These are phyloP conservation scores for Monoplex corrugatus DNA, from an alignment of 2,888 invertebrate genomes.

Conservation along the genomic window DNA sequence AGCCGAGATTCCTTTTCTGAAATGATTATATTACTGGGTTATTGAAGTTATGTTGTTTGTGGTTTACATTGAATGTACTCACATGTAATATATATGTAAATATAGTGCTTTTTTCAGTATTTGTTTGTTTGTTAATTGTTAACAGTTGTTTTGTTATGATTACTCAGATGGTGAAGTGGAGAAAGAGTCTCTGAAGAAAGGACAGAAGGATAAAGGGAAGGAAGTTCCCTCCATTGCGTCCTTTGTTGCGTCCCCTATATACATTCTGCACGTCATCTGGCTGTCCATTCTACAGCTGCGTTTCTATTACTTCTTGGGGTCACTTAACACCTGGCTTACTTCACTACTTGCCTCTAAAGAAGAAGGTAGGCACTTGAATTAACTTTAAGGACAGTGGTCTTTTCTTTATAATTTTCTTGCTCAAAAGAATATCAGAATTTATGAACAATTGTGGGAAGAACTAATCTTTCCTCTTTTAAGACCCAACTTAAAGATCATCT, in stretches of 20 bases:
- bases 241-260: slow-evolving; percentile 64
- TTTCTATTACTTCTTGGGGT: slow-evolving; percentile 70
- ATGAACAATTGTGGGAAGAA: no score
- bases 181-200: neutral
- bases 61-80: neutral
- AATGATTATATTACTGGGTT: no score
- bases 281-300: slow-evolving; percentile 68
- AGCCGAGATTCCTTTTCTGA: no score
- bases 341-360: slow-evolving; percentile 33
- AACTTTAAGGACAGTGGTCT: no score
- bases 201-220: slow-evolving; percentile 33
- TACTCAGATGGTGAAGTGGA: neutral
- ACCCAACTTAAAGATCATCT: no score
- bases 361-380: slow-evolving; percentile 38
- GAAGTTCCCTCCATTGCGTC: slow-evolving; percentile 58
- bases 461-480: no score
- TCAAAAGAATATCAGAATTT: no score
- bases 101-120: neutral
- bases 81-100: neutral
- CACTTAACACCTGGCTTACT: slow-evolving; percentile 61
- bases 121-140: no score
- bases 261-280: slow-evolving; percentile 70
- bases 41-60: no score
- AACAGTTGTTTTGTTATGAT: neutral
- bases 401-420: no score